Percentiles rank a stretch among this genome's conserved stretches.
Evolutionary conservation across 1,140 invertebrate genomes (phyloP).

Genomic region (Potamilus streckersoni): DNA sequence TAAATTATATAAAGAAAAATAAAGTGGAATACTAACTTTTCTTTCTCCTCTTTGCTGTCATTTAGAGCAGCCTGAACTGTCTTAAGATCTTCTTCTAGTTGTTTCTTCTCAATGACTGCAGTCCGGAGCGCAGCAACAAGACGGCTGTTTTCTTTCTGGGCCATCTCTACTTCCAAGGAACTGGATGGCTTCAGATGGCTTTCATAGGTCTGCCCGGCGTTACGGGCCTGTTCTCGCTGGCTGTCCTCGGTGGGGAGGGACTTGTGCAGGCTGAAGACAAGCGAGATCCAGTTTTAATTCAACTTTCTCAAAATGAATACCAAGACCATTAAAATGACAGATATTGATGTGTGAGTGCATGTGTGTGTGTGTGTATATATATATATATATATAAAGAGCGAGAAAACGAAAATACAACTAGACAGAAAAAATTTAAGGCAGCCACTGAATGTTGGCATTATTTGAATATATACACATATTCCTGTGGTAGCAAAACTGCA

Average conservation of each 20-base stretch:
- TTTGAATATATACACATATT: no score
- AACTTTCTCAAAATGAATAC: no score
- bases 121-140: slow-evolving; percentile 10
- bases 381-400: no score
- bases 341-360: no score
- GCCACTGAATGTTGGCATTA: no score
- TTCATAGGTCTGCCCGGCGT: slow-evolving; percentile 13
- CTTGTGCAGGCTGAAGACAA: slow-evolving; percentile 25
- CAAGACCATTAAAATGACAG: no score
- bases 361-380: no score
- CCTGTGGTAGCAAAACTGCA: no score
- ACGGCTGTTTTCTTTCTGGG: slow-evolving; percentile 20
- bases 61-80: slow-evolving; percentile 1
- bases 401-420: no score
- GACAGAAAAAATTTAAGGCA: no score
- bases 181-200: slow-evolving; percentile 3
- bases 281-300: no score
- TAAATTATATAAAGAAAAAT: no score
- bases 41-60: slow-evolving; percentile 10
- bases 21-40: slow-evolving; percentile 4
- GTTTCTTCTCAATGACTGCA: slow-evolving; percentile 21
- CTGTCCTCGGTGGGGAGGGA: slow-evolving; percentile 25
- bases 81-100: slow-evolving; percentile 29
- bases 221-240: slow-evolving; percentile 14
- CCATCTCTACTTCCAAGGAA: slow-evolving; percentile 1